phyloP scores from a whole-genome alignment of 2,888 invertebrate species.

The Lasioglossum malachurum region DNA sequence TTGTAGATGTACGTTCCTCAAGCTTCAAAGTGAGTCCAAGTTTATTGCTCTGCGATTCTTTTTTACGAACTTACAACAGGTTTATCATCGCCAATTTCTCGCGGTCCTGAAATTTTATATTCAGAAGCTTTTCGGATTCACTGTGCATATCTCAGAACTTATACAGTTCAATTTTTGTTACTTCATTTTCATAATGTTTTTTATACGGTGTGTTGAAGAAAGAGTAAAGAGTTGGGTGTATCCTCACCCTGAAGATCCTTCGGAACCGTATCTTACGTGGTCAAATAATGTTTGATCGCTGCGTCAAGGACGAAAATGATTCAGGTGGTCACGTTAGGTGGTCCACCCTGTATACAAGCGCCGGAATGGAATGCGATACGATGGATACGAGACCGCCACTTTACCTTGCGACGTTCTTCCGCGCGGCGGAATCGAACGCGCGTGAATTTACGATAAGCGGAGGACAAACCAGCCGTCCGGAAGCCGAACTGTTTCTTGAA shows the following conservation, averaged over 20 bases:
- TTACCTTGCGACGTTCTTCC: constrained; percentile 20
- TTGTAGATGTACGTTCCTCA: too few species aligned
- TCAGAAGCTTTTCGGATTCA: too few species aligned
- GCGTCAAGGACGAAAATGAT: not conserved
- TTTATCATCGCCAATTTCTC: too few species aligned
- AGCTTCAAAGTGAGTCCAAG: too few species aligned
- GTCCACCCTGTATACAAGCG: constrained; percentile 36
- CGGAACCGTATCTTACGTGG: not conserved
- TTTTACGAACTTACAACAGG: too few species aligned
- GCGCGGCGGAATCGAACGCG: constrained; percentile 33
- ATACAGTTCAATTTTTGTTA: too few species aligned
- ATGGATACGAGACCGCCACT: constrained; percentile 40
- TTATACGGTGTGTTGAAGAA: too few species aligned
- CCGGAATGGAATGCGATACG: constrained; percentile 48
- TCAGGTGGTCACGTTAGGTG: not conserved
- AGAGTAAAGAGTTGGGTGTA: too few species aligned
- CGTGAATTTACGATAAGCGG: constrained; percentile 53
- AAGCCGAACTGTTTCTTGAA: constrained; percentile 59
- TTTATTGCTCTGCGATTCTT: too few species aligned
- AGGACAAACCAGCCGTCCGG: constrained; percentile 60
- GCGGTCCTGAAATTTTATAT: too few species aligned
- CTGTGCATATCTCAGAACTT: too few species aligned
- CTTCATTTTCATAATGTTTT: too few species aligned
- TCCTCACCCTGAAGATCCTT: not conserved
- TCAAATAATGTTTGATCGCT: not conserved